These are phyloP conservation scores for Eudyptes chrysolophus DNA, from an alignment of 2,113 vertebrate species.

Conservation along the genomic window DNA sequence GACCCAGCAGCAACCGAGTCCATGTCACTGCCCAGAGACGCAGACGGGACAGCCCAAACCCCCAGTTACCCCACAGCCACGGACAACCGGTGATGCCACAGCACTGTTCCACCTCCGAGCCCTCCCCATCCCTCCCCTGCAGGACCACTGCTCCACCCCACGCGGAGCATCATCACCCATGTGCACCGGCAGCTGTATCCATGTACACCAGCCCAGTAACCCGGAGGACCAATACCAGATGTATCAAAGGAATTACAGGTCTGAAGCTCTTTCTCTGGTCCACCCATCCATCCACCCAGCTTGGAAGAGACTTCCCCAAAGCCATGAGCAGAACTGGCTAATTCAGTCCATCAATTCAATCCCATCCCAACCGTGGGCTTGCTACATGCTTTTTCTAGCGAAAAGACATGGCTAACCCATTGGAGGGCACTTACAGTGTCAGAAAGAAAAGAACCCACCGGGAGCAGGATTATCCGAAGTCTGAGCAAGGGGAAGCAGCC, in stretches of 20 bases:
- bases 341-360: background rate
- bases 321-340: background rate
- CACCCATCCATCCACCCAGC: background rate
- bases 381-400: background rate
- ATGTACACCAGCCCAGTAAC: background rate
- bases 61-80: background rate
- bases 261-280: background rate
- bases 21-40: accelerated
- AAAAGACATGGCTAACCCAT: background rate
- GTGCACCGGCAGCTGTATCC: background rate
- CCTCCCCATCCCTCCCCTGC: background rate
- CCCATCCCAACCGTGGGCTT: background rate
- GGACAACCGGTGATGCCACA: background rate
- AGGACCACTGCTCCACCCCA: background rate
- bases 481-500: background rate
- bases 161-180: accelerated
- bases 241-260: too few species aligned
- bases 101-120: accelerated
- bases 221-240: background rate
- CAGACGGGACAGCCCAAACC: background rate
- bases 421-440: background rate
- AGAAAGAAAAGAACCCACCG: background rate
- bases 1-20: background rate
- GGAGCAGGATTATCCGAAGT: background rate
- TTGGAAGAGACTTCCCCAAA: background rate